These are phyloP conservation scores for Ceratosolen solmsi DNA, from an alignment of 1,140 invertebrate species.

Conservation along the genomic window DNA sequence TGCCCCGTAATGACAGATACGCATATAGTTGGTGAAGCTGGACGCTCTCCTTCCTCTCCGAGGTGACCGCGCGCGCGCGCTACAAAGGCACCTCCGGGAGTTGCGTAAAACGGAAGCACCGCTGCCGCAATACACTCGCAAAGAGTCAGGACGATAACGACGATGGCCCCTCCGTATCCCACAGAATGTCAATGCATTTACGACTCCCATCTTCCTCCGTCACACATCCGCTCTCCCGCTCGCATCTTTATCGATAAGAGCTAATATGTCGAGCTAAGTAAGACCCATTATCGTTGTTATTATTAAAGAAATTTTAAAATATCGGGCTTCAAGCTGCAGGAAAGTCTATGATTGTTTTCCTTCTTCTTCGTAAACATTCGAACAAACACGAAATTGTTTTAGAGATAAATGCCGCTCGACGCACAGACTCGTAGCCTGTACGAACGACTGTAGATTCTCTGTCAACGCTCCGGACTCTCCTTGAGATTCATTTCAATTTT, in stretches of 20 bases:
- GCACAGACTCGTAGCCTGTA: not conserved
- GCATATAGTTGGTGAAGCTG: not conserved
- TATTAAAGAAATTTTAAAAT: too few relatives aligned
- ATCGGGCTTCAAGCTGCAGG: not conserved
- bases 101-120: slow-evolving; percentile 26
- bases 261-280: too few relatives aligned
- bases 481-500: not conserved
- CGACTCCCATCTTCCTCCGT: slow-evolving; percentile 13
- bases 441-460: not conserved
- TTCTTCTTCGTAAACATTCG: not conserved
- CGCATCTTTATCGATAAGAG: too few relatives aligned
- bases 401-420: not conserved
- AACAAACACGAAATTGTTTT: not conserved
- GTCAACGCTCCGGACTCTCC: not conserved
- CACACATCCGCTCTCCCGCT: too few relatives aligned
- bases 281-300: too few relatives aligned
- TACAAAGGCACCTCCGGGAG: slow-evolving; percentile 2
- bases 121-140: slow-evolving; percentile 4
- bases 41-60: too few relatives aligned
- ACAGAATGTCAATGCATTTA: slow-evolving; percentile 29
- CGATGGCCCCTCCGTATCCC: not conserved
- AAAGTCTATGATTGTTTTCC: not conserved
- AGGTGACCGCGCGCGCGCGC: not conserved
- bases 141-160: slow-evolving; percentile 2
- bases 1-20: slow-evolving; percentile 33